phyloP scores from a whole-genome alignment of 2,888 invertebrate genomes.

The Ormia ochracea region DNA sequence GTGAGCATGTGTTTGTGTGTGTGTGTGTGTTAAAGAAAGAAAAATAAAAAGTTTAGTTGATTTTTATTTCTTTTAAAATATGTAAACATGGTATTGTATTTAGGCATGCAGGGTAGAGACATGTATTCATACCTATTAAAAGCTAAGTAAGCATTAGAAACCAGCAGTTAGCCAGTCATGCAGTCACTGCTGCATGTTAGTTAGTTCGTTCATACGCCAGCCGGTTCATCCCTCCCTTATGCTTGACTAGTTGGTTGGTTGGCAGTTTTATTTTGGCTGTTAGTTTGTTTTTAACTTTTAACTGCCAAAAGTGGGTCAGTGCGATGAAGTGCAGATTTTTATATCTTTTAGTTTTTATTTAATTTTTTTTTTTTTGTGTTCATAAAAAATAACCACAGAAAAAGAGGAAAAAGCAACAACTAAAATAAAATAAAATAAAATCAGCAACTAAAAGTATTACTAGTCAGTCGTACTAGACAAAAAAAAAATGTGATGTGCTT shows the following conservation, averaged over 20 bases:
- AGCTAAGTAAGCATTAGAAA: neutral
- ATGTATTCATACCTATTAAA: constrained; percentile 13
- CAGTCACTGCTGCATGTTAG: neutral
- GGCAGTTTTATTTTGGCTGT: constrained; percentile 22
- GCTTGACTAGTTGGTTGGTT: constrained; percentile 45
- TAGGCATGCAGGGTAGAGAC: constrained; percentile 9
- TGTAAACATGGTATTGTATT: constrained; percentile 18
- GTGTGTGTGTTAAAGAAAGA: no score
- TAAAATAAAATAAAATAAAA: constrained; percentile 38
- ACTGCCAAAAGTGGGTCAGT: constrained; percentile 69
- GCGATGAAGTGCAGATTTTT: constrained; percentile 72
- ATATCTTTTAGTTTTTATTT: constrained; percentile 56
- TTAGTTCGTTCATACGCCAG: neutral
- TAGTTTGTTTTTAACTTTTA: neutral
- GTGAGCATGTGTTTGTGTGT: no score
- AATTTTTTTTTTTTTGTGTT: neutral
- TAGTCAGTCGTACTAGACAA: constrained; percentile 16
- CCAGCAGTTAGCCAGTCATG: neutral
- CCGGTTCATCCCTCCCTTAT: constrained; percentile 32
- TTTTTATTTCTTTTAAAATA: constrained; percentile 4
- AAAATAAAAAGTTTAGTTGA: no score
- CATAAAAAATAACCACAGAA: constrained; percentile 38
- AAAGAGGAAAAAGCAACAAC: constrained; percentile 30
- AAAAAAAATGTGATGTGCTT: constrained; percentile 10
- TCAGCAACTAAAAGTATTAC: constrained; percentile 47